phyloP scores from a whole-genome alignment of 2,797 vertebrate species.

The Poecilia velifera region DNA sequence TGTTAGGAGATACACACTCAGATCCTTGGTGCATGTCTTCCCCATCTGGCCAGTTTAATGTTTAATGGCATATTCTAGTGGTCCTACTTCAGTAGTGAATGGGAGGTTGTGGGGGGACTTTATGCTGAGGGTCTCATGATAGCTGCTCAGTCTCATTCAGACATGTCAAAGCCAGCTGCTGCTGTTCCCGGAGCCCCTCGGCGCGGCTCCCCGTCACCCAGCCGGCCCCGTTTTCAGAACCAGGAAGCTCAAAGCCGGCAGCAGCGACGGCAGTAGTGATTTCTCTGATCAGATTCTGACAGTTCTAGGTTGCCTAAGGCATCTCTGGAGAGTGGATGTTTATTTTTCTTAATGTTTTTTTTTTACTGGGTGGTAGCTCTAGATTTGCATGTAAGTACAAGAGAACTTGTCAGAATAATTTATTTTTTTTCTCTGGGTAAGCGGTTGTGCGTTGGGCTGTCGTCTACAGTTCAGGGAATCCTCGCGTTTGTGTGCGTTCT shows the following conservation, averaged over 20 bases:
- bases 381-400: constrained; percentile 38
- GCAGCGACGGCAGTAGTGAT: not conserved
- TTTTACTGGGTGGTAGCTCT: constrained; percentile 30
- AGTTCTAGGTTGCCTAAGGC: constrained; percentile 67
- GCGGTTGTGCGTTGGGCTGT: not conserved
- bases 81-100: constrained; percentile 17
- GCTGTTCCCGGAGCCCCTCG: constrained; percentile 5
- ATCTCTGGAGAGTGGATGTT: constrained; percentile 43
- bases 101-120: constrained; percentile 21
- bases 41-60: constrained; percentile 57
- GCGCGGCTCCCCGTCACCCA: not conserved
- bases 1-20: constrained; percentile 5
- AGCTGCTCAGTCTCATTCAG: constrained; percentile 38
- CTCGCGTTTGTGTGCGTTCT: not conserved
- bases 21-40: constrained; percentile 9
- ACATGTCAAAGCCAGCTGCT: constrained; percentile 55
- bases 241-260: constrained; percentile 30
- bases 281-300: constrained; percentile 62
- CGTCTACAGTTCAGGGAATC: not conserved
- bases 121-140: constrained; percentile 21
- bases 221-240: constrained; percentile 26
- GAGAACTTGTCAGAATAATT: constrained; percentile 26
- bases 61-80: constrained; percentile 53
- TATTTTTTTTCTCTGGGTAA: constrained; percentile 7
- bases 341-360: constrained; percentile 35